Evolutionary conservation across 2,888 invertebrate species (phyloP).

Genomic region (Cactoblastis cactorum): DNA sequence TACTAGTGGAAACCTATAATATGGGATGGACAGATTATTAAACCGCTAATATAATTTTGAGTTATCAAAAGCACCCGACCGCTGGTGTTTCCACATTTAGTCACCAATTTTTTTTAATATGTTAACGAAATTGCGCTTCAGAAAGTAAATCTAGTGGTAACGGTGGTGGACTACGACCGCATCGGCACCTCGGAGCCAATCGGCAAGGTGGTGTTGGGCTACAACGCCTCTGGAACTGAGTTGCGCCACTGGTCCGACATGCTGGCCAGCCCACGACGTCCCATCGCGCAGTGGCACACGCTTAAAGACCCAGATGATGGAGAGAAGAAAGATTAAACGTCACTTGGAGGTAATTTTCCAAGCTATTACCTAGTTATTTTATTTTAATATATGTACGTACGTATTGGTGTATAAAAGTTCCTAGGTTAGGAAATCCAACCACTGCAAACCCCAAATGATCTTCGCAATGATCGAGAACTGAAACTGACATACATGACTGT

Average conservation of each 20-base stretch:
- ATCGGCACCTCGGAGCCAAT: slow-evolving; percentile 99
- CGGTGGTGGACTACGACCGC: slow-evolving; percentile 99
- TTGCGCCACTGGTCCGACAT: slow-evolving; percentile 99
- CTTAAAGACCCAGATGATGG: slow-evolving; percentile 98
- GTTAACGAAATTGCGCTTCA: slow-evolving; percentile 57
- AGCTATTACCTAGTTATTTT: neutral
- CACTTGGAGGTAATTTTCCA: slow-evolving; percentile 31
- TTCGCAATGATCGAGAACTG: too few species aligned
- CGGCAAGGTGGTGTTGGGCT: slow-evolving; percentile 97
- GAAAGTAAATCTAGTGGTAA: slow-evolving; percentile 99
- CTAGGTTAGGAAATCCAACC: too few species aligned
- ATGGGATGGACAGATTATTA: neutral
- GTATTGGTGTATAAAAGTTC: too few species aligned
- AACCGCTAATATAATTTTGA: neutral
- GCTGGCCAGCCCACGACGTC: slow-evolving; percentile 99
- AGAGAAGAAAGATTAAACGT: slow-evolving; percentile 88
- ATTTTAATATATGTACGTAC: too few species aligned
- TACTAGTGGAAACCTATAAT: too few species aligned
- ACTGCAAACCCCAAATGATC: too few species aligned
- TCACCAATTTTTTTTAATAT: neutral
- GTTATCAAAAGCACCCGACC: neutral
- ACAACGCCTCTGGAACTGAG: slow-evolving; percentile 98
- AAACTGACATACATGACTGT: too few species aligned
- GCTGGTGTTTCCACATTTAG: neutral
- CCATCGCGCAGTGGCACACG: slow-evolving; percentile 99